Base-by-base conservation (phyloP, 1,140 invertebrate genomes). In the Sycophaga agraensis region DNA sequence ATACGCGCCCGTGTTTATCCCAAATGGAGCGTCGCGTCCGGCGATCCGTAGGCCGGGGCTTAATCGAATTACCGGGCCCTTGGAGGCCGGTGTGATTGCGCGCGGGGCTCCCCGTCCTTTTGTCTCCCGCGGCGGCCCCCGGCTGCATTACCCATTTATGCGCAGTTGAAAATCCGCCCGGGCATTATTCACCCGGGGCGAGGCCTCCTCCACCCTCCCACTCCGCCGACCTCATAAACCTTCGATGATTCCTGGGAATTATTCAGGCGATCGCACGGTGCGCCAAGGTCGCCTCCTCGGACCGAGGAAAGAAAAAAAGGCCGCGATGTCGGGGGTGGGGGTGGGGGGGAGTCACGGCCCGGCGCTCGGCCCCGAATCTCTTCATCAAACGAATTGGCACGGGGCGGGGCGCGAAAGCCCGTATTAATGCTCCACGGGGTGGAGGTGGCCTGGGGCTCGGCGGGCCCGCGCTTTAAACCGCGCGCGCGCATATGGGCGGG, bases 1-100 rank as follows among this genome's bases (percentile, higher is more conserved):
- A 53, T 53, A 12, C 34, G 24, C 21, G 35, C 19, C 5, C 7
- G 16, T 40, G 26, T 46, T 57, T 43, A 34, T 26, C 31, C 48
- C 43, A n/a, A n/a, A n/a, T n/a, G n/a, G n/a, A n/a, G n/a, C n/a
- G n/a, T n/a, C n/a, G n/a, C 31, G 21, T 11, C 14, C 9, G 14
- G 42, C 31, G 14, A 17, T 19, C 4, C 22, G 14, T 26, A 54
- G n/a, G n/a, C n/a, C n/a, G n/a, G n/a, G n/a, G n/a, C n/a, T n/a
- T 77, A 77, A 76, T 76, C 70, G 73, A 77, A 77, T 77, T 77
- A 76, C 70, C 65, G 67, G 68, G 71, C 75, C 74, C 71, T 74
- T 64, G 68, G 70, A 70, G 70, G 67, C 74, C 69, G 73, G 73
- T 74, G 75, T 74, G 74, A 77, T 77, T 77, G 75, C 74, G 66